Evolutionary conservation across 2,797 vertebrate genomes (phyloP).

Genomic region (Ctenosaura bakeri): DNA sequence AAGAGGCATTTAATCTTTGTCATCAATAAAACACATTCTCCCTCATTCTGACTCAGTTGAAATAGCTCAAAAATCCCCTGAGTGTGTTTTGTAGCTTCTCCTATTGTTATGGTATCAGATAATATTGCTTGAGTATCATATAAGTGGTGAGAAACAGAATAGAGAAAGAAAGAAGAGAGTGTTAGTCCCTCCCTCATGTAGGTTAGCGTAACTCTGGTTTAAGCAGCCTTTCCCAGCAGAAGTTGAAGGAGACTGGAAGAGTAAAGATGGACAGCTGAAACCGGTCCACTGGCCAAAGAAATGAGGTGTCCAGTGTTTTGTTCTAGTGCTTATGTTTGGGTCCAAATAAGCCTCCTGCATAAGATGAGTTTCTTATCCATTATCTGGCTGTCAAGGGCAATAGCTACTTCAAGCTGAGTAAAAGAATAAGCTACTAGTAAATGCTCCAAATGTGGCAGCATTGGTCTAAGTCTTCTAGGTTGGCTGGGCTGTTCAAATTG

Average conservation of each 20-base stretch:
- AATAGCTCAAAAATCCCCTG: not conserved
- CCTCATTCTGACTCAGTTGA: constrained; percentile 4
- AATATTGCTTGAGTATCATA: not conserved
- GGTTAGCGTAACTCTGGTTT: not conserved
- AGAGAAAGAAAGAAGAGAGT: not conserved
- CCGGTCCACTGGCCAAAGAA: not conserved
- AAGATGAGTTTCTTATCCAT: not conserved
- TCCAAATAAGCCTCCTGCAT: not conserved
- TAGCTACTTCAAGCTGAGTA: not conserved
- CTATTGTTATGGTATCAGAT: constrained; percentile 4
- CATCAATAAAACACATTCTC: not conserved
- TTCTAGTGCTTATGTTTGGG: not conserved
- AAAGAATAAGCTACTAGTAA: not conserved
- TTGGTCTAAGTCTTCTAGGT: not conserved
- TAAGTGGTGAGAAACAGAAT: not conserved
- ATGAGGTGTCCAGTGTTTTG: not conserved
- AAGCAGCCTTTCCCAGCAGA: not conserved
- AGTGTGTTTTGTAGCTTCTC: not conserved
- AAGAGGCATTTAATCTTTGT: not conserved
- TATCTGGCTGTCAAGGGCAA: constrained; percentile 1
- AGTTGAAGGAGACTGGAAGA: not conserved
- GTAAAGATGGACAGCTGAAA: not conserved
- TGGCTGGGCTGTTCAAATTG: not conserved
- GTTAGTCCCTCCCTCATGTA: too few species aligned
- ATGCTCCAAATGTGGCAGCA: not conserved